These are phyloP conservation scores for Falco biarmicus DNA, from an alignment of 2,797 vertebrate species.

Conservation along the genomic window DNA sequence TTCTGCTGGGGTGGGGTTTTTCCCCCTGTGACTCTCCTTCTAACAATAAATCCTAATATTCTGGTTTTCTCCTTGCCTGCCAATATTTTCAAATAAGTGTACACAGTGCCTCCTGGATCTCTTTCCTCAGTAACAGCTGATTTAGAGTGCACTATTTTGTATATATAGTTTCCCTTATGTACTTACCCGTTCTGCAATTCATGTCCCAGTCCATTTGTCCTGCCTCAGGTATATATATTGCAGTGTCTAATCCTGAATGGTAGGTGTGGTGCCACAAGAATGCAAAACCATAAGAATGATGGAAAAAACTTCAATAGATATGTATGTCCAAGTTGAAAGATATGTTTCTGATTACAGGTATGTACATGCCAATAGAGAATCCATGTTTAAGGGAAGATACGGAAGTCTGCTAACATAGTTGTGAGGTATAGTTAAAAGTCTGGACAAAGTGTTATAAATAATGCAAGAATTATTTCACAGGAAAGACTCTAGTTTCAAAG, in stretches of 20 bases:
- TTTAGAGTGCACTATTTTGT: not conserved
- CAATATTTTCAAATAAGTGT: not conserved
- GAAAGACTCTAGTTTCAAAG: not conserved
- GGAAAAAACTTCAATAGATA: not conserved
- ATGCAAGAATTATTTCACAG: not conserved
- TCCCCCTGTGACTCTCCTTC: not conserved
- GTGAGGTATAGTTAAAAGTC: not conserved
- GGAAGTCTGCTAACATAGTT: not conserved
- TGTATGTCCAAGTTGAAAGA: not conserved
- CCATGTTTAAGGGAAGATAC: not conserved
- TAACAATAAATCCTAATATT: not conserved
- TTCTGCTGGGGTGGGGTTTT: not conserved
- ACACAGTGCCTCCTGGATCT: not conserved
- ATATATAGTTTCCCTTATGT: not conserved
- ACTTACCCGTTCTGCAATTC: not conserved
- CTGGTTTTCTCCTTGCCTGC: not conserved
- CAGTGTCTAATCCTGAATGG: not conserved
- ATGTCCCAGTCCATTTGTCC: not conserved
- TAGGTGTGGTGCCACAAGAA: not conserved
- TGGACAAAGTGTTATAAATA: not conserved
- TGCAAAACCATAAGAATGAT: not conserved
- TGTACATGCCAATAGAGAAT: not conserved
- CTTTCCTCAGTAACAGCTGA: not conserved
- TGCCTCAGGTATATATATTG: not conserved
- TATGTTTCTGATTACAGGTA: not conserved